Conservation (phyloP, 2,797 vertebrate species). For the Carcharodon carcharias region DNA sequence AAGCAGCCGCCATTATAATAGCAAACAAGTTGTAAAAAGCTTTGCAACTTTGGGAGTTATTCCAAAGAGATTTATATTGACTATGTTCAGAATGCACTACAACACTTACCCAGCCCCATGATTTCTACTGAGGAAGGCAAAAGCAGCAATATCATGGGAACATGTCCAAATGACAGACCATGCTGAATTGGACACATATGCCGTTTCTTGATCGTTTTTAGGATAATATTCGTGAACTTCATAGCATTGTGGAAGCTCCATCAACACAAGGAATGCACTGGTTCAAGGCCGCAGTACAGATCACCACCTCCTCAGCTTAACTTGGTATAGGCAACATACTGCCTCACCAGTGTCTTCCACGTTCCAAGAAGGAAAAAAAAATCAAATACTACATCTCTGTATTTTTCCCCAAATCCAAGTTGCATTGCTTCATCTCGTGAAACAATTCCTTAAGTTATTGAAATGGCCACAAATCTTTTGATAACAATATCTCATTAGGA, state of each 20-base stretch:
- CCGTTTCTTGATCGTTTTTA: background rate
- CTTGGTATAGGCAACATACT: too few species aligned
- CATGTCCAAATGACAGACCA: too few species aligned
- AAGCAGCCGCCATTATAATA: background rate
- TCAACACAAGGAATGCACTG: background rate
- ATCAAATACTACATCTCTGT: too few species aligned
- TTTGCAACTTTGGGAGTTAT: background rate
- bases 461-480: background rate
- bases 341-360: too few species aligned
- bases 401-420: too few species aligned
- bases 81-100: background rate
- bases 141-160: background rate
- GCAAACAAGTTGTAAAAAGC: background rate
- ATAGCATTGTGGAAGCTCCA: background rate
- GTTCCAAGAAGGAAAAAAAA: too few species aligned
- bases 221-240: background rate
- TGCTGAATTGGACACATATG: background rate
- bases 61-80: background rate
- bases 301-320: background rate
- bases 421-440: background rate
- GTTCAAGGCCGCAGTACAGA: background rate
- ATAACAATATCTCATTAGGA: background rate
- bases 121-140: background rate
- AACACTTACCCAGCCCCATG: background rate
- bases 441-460: background rate